Base-by-base conservation (phyloP, 2,888 invertebrate genomes). In the Amphipoea oculea region DNA sequence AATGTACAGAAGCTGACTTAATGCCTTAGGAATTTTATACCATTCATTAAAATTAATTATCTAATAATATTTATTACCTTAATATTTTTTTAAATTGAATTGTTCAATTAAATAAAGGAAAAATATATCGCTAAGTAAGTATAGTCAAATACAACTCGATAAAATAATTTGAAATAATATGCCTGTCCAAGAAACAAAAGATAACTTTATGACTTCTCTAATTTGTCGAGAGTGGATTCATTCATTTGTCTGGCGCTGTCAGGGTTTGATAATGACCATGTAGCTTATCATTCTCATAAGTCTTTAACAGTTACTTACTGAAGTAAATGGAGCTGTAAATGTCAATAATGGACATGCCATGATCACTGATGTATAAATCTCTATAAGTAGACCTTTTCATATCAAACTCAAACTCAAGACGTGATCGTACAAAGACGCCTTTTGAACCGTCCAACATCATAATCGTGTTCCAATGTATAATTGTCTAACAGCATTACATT, bases 401-500 rank as follows among this genome's bases (percentile, higher is more conserved):
- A 62, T 83, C 48, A 71, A 40, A 54, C 67, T 51, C 14, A 68
- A 48, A 51, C 42, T 17, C 7, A 23, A 60, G 29, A 71, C 48
- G 29, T 36, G 29, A 79, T 57, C 23, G 5, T 12, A 72, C 45
- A 57, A 78, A 12, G 45, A 63, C 63, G 48, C n/a, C 14, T 48
- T 23, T 79, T 72, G 51, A 73, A 40, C 36, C 14, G 6, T 51
- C 3, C 36, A 45, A 40, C 20, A 68, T n/a, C 54, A 78, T 48
- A 63, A 57, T 72, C n/a, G 9, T 40, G 1, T 57, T 63, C 14
- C 40, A 42, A 76, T 29, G 0, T 20, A 82, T 23, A 60, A 60
- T 62, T 71, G 7, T 84, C 29, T 40, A 51, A 62, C 14, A 63
- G 68, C 17, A 81, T 48, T n/a, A 48, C 63, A 75, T 82, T 66